Base-by-base conservation (phyloP, 2,888 invertebrate species). In the Maniola hyperantus region DNA sequence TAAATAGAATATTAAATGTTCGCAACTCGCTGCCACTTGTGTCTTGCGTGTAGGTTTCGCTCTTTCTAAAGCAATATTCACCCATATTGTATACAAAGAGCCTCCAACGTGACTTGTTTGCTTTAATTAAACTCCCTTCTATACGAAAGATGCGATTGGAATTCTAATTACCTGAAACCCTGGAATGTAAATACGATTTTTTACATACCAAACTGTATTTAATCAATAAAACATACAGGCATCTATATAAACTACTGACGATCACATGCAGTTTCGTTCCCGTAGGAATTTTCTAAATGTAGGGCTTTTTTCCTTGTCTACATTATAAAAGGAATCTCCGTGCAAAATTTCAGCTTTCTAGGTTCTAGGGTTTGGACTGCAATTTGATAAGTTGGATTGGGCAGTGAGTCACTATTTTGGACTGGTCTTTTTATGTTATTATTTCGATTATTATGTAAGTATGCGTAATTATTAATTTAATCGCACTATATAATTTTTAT, bases 61-160 rank as follows among this genome's bases (percentile, higher is more conserved):
- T 51, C 42, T 58, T 61, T 60, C 36, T 48, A 42, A 55, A 63
- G 44, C 69, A 57, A 67, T 64, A 67, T 55, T 55, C 69, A 57
- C 54, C 34, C 48, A 60, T 59, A 66, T 58, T 64, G 64, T 64
- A 8, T 50, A 65, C 48, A 55, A 65, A 26, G 46, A 46, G 51
- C 51, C 62, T 54, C 63, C 69, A 65, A 55, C 65, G 66, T 59
- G 64, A 68, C 54, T 74, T 71, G 67, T 71, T 74, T 68, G 62
- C 65, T 73, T 69, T 72, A 71, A 74, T 74, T 73, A 74, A 74
- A 73, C 67, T 67, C 65, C 71, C 69, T 65, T 58, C 13, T 59
- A 53, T 39, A 18, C 20, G 20, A 11, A 34, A 48, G 11, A 11
- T 6, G 13, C 15, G 18, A 39, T 55, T 34, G n/a, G 39, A 55